Conservation (phyloP, 2,888 invertebrate species). For the Plagiodera versicolora region DNA sequence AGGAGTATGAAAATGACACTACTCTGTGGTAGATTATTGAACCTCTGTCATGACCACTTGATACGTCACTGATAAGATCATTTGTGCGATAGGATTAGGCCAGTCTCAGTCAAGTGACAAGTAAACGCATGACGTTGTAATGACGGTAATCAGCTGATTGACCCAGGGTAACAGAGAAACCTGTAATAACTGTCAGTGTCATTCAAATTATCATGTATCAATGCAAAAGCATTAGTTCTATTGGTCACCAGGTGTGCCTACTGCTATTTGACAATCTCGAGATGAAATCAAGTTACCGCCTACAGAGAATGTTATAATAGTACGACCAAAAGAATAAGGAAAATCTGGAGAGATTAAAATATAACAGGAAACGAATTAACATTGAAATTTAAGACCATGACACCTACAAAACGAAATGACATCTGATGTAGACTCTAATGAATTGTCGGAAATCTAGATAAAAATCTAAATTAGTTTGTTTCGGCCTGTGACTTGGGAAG, state of each 20-base stretch:
- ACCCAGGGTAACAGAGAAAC: too few relatives aligned
- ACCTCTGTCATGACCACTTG: too few relatives aligned
- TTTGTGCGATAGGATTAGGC: too few relatives aligned
- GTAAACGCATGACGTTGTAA: too few relatives aligned
- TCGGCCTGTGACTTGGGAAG: not conserved
- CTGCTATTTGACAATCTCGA: not conserved
- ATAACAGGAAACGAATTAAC: not conserved
- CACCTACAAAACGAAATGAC: not conserved
- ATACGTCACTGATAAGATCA: too few relatives aligned
- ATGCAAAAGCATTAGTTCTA: too few relatives aligned
- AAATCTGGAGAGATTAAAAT: not conserved
- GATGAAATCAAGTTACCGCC: constrained; percentile 15
- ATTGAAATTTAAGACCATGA: not conserved
- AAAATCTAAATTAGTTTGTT: not conserved
- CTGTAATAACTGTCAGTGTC: too few relatives aligned
- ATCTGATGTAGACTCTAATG: not conserved
- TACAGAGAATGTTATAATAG: constrained; percentile 17
- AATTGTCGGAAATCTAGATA: not conserved
- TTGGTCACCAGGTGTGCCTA: not conserved
- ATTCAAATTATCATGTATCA: too few relatives aligned
- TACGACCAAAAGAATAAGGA: constrained; percentile 10
- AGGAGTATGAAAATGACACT: too few relatives aligned
- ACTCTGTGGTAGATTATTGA: too few relatives aligned
- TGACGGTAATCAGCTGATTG: too few relatives aligned
- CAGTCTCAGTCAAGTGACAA: too few relatives aligned